Evolutionary conservation across 2,888 invertebrate species (phyloP).

Genomic region (Vandiemenella viatica): DNA sequence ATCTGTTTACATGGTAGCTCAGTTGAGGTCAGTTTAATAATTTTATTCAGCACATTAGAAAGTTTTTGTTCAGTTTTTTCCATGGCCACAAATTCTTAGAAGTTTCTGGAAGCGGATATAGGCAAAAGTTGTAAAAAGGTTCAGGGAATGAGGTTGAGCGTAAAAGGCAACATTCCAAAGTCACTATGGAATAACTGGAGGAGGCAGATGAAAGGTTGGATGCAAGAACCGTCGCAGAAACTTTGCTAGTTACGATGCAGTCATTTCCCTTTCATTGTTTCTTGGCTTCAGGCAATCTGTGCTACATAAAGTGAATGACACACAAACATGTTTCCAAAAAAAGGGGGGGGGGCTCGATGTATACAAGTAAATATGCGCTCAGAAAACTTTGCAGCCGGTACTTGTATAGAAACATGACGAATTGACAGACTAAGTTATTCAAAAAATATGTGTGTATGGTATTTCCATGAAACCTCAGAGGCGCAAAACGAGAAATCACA

Average conservation of each 20-base stretch:
- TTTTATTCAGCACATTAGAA: not conserved
- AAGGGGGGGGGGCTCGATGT: no score
- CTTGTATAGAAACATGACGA: not conserved
- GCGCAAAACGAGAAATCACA: not conserved
- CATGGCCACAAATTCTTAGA: not conserved
- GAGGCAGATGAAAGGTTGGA: slow-evolving; percentile 12
- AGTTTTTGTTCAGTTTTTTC: not conserved
- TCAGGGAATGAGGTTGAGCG: not conserved
- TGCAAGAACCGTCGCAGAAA: slow-evolving; percentile 11
- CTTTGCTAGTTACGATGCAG: slow-evolving; percentile 9
- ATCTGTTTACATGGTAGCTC: not conserved
- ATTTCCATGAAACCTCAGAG: not conserved
- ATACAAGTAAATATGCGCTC: slow-evolving; percentile 2
- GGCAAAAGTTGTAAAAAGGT: not conserved
- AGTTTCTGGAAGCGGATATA: not conserved
- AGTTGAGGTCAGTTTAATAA: not conserved
- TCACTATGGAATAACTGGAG: not conserved
- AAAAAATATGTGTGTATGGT: not conserved
- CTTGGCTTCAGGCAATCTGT: not conserved
- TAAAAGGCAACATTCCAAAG: not conserved
- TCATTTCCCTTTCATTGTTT: not conserved
- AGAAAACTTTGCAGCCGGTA: slow-evolving; percentile 1
- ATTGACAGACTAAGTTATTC: not conserved
- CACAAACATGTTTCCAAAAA: slow-evolving; percentile 14
- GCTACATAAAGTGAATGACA: not conserved